phyloP scores from a whole-genome alignment of 2,113 vertebrate genomes.

The Acrocephalus kingi region DNA sequence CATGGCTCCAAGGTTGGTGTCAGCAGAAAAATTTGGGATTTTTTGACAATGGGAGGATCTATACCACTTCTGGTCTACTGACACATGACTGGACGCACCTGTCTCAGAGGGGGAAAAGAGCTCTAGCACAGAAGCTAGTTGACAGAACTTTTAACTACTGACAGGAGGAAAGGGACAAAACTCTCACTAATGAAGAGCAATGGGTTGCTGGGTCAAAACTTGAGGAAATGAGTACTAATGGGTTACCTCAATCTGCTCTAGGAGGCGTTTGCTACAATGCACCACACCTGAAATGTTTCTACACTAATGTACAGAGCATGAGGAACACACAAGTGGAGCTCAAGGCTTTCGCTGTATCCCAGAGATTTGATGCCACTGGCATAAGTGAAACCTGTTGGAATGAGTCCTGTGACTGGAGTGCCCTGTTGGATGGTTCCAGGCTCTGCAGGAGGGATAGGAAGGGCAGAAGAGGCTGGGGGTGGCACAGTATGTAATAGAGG shows the following conservation, averaged over 20 bases:
- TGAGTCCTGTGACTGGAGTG: not conserved
- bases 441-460: not conserved
- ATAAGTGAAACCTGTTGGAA: not conserved
- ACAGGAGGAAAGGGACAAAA: not conserved
- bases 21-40: fast-evolving
- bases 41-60: not conserved
- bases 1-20: not conserved
- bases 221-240: not conserved
- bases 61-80: not conserved
- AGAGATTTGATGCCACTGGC: not conserved
- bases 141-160: not conserved
- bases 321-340: not conserved
- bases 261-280: too few relatives aligned
- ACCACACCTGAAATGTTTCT: not conserved
- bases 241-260: not conserved
- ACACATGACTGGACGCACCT: not conserved
- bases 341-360: not conserved
- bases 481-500: not conserved
- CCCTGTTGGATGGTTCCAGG: not conserved
- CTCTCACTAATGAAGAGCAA: not conserved
- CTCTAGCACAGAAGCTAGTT: not conserved
- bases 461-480: not conserved
- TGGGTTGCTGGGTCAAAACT: not conserved
- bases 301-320: too few relatives aligned
- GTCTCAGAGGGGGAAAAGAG: not conserved